Evolutionary conservation across 2,113 vertebrate genomes (phyloP).

Genomic region (Anolis carolinensis): DNA sequence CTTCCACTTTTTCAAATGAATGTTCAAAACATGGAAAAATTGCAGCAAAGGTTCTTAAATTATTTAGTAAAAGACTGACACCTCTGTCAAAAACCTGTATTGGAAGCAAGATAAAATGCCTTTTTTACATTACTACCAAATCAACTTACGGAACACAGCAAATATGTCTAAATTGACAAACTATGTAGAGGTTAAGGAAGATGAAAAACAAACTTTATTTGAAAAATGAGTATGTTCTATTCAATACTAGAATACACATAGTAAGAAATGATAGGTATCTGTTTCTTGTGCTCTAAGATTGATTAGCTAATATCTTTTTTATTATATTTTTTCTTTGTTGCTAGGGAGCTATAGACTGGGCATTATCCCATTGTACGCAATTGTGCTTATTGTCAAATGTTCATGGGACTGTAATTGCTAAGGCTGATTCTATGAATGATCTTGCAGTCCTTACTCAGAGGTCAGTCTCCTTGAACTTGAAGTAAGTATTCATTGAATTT

Average conservation of each 20-base stretch:
- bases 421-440: not conserved
- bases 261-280: not conserved
- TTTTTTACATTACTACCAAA: not conserved
- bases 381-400: not conserved
- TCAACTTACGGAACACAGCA: constrained; percentile 11
- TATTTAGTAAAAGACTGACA: not conserved
- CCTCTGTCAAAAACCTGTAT: constrained; percentile 12
- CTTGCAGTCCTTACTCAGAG: not conserved
- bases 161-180: constrained; percentile 35
- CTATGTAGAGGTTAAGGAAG: constrained; percentile 10
- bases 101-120: constrained; percentile 29
- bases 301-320: constrained; percentile 3
- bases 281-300: constrained; percentile 7
- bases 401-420: not conserved
- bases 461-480: not conserved
- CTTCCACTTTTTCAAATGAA: not conserved
- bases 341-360: not conserved
- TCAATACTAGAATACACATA: not conserved
- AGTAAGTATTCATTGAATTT: no score
- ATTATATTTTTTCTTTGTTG: not conserved
- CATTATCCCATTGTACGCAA: not conserved
- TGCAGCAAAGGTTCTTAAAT: not conserved
- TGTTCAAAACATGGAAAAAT: not conserved
- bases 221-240: constrained; percentile 1
- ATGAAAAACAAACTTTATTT: constrained; percentile 13